phyloP scores from a whole-genome alignment of 2,797 vertebrate species.

The Siniperca obscura region DNA sequence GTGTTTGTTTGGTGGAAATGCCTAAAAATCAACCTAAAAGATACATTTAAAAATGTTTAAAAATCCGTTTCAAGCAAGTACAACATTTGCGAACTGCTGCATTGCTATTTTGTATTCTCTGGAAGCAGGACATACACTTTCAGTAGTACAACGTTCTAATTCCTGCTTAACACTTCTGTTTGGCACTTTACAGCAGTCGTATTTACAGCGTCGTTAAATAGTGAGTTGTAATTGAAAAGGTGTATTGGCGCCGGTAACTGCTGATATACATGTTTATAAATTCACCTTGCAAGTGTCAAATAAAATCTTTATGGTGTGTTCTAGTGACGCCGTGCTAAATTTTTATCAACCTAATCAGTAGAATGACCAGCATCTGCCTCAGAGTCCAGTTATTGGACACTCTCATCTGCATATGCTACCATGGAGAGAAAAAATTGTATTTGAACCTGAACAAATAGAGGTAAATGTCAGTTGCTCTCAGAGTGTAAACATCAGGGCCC shows the following conservation, averaged over 20 bases:
- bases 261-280: slow-evolving; percentile 64
- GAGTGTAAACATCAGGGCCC: not conserved
- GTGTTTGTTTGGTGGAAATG: not conserved
- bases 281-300: slow-evolving; percentile 64
- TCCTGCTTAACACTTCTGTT: slow-evolving; percentile 41
- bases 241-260: slow-evolving; percentile 48
- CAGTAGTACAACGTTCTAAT: slow-evolving; percentile 35
- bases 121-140: not conserved
- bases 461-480: not conserved
- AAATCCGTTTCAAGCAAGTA: not conserved
- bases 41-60: not conserved
- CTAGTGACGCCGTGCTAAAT: slow-evolving; percentile 14
- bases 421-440: slow-evolving; percentile 2
- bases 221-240: slow-evolving; percentile 64
- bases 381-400: slow-evolving; percentile 14
- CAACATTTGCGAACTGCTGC: not conserved
- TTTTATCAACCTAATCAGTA: slow-evolving; percentile 65
- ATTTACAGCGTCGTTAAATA: slow-evolving; percentile 51
- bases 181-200: slow-evolving; percentile 30
- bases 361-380: slow-evolving; percentile 42
- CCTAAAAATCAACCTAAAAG: not conserved
- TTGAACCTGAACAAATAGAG: slow-evolving; percentile 11
- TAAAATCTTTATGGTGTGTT: slow-evolving; percentile 64
- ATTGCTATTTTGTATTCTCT: not conserved
- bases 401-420: slow-evolving; percentile 33